Evolutionary conservation across 2,797 vertebrate genomes (phyloP).

Genomic region (Acanthurus leucopareius): DNA sequence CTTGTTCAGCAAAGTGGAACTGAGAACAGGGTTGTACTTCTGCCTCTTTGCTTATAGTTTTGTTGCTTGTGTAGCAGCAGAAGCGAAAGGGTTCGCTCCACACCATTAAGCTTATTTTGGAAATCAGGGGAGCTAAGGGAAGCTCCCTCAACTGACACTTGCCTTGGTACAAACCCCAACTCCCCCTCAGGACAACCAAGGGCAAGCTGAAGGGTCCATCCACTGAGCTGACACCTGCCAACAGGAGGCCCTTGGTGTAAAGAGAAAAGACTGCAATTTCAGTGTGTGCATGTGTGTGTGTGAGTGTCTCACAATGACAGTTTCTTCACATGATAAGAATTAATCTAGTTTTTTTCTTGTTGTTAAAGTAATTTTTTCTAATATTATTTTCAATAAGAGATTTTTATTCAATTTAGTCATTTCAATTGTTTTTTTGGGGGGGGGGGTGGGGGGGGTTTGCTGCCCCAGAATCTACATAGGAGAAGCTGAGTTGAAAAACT

Average conservation of each 20-base stretch:
- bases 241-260: slow-evolving; percentile 43
- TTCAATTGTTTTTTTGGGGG: too few species aligned
- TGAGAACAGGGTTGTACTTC: slow-evolving; percentile 60
- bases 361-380: neutral
- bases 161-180: slow-evolving; percentile 42
- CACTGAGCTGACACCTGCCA: slow-evolving; percentile 65
- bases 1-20: slow-evolving; percentile 74
- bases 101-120: slow-evolving; percentile 73
- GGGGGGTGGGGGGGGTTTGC: too few species aligned
- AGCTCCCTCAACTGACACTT: slow-evolving; percentile 49
- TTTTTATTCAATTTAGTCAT: neutral
- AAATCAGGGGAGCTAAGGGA: slow-evolving; percentile 52
- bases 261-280: slow-evolving; percentile 18
- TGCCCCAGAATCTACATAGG: too few species aligned
- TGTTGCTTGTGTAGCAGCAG: slow-evolving; percentile 57
- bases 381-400: neutral
- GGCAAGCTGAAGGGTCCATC: slow-evolving; percentile 59
- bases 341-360: neutral
- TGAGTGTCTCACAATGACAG: too few species aligned
- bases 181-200: slow-evolving; percentile 41
- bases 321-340: neutral
- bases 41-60: slow-evolving; percentile 53
- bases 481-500: too few species aligned
- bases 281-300: neutral
- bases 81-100: slow-evolving; percentile 64